phyloP scores from a whole-genome alignment of 2,888 invertebrate genomes.

The Ecdyonurus torrentis region DNA sequence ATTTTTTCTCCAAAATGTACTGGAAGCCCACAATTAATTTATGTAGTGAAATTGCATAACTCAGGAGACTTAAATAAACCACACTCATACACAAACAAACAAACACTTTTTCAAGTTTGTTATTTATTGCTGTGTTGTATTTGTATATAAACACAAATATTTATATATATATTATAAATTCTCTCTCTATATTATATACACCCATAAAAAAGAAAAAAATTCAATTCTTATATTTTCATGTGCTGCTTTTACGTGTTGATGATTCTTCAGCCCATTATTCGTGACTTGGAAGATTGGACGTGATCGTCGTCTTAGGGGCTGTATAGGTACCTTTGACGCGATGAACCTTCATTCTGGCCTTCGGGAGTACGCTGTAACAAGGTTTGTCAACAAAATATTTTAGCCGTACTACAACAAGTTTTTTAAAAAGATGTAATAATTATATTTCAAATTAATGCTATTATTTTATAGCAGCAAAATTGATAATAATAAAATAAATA shows the following conservation, averaged over 20 bases:
- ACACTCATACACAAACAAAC: no score
- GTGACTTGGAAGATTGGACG: conserved; percentile 99
- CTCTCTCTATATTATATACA: conserved; percentile 18
- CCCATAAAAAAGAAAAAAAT: conserved; percentile 9
- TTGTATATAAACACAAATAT: no score
- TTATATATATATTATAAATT: conserved; percentile 1
- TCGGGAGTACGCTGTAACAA: conserved; percentile 89
- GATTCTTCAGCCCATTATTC: conserved; percentile 83
- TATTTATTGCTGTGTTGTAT: no score
- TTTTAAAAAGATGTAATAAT: no score
- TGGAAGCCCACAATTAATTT: no score
- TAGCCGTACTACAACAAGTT: no score
- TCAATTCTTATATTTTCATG: conserved; percentile 15
- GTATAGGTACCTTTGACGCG: conserved; percentile 97
- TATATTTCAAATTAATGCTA: no score
- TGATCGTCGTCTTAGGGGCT: conserved; percentile 87
- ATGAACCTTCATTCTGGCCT: conserved; percentile 89
- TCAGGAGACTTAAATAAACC: no score
- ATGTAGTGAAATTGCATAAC: no score
- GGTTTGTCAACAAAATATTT: conserved; percentile 32
- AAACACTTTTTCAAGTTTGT: no score
- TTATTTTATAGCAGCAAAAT: no score
- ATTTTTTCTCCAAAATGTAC: no score
- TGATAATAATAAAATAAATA: not conserved
- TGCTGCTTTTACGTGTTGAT: not conserved